phyloP scores from a whole-genome alignment of 2,797 vertebrate species.

The Tenualosa ilisha region DNA sequence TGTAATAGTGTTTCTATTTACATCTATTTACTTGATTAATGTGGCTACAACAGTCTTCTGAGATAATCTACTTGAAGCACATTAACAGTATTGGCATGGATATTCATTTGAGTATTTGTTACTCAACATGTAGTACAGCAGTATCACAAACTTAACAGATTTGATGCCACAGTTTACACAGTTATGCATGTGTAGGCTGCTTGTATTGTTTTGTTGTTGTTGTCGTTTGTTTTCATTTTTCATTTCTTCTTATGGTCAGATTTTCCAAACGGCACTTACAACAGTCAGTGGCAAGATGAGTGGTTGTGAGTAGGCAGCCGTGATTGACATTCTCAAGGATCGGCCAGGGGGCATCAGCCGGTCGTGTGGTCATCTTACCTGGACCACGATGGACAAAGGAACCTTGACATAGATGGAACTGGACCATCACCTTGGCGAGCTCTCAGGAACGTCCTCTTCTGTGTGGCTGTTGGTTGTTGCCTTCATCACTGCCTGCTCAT shows the following conservation, averaged over 20 bases:
- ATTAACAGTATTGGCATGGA: conserved; percentile 1
- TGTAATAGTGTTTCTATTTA: not conserved
- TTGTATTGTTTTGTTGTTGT: not conserved
- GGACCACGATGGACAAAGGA: not conserved
- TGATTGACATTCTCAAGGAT: not conserved
- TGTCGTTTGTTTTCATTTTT: not conserved
- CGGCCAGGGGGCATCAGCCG: not conserved
- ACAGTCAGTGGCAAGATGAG: not conserved
- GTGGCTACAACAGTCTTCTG: not conserved
- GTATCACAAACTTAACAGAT: not conserved
- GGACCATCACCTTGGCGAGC: not conserved
- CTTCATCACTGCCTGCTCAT: not conserved
- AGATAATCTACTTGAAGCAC: not conserved
- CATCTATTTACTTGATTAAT: not conserved
- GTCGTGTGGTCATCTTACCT: not conserved
- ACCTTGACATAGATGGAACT: not conserved
- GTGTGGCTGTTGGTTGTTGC: not conserved
- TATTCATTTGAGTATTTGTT: not conserved
- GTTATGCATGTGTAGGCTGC: not conserved
- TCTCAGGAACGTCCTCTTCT: not conserved
- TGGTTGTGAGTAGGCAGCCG: not conserved
- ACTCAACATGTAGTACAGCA: not conserved
- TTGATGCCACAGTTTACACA: not conserved
- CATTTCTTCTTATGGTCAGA: not conserved
- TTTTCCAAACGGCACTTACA: not conserved